phyloP scores from a whole-genome alignment of 2,113 vertebrate species.

The Herpailurus yagouaroundi region DNA sequence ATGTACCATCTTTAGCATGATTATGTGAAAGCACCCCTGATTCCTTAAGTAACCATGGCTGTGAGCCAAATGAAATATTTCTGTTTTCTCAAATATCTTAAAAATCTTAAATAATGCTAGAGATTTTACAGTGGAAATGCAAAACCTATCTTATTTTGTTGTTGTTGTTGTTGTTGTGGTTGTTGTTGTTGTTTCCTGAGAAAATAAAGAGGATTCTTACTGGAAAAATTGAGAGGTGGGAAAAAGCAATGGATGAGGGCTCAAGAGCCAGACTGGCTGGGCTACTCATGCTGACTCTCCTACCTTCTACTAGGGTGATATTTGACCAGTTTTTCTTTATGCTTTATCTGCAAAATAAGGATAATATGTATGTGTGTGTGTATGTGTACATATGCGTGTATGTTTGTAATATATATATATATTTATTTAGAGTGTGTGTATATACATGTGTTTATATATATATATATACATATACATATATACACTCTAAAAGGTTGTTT shows the following conservation, averaged over 20 bases:
- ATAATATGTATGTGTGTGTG: not conserved
- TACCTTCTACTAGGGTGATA: not conserved
- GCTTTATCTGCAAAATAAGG: not conserved
- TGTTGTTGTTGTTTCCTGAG: not conserved
- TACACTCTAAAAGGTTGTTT: not conserved
- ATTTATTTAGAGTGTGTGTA: no score
- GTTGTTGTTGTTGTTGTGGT: not conserved
- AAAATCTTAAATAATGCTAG: not conserved
- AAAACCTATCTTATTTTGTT: not conserved
- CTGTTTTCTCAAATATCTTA: not conserved
- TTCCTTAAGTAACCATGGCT: not conserved
- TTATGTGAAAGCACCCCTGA: not conserved
- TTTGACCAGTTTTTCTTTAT: not conserved
- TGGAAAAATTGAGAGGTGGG: not conserved
- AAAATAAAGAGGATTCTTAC: not conserved
- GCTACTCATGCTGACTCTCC: not conserved
- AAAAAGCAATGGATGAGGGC: rapidly evolving
- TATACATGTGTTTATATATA: no score
- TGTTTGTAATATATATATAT: no score
- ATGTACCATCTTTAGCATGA: not conserved
- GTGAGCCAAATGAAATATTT: not conserved
- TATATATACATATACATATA: rapidly evolving
- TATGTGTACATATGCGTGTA: no score
- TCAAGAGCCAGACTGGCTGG: rapidly evolving
- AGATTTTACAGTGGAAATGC: not conserved